Conservation (phyloP, 2,888 invertebrate species). For the Tetheella fluctuosa region DNA sequence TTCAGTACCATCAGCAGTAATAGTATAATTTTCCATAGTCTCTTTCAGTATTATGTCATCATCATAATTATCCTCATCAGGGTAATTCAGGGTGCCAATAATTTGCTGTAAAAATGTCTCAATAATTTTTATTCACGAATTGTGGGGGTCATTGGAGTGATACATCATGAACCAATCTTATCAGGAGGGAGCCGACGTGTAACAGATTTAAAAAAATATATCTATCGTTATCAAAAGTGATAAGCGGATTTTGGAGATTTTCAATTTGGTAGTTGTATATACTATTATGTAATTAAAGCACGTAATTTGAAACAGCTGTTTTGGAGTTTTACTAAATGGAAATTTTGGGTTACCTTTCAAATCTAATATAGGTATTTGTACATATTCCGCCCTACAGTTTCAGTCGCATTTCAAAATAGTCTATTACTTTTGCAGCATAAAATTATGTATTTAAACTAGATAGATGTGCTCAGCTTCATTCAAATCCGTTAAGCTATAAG, state of each 20-base stretch:
- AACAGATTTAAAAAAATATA: slow-evolving; percentile 47
- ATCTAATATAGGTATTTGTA: no score
- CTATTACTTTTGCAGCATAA: no score
- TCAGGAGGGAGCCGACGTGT: slow-evolving; percentile 45
- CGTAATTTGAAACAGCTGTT: neutral
- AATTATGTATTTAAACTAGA: no score
- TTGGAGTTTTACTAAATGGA: no score
- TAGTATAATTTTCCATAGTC: no score
- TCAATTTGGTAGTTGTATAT: slow-evolving; percentile 28
- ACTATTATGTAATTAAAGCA: slow-evolving; percentile 16
- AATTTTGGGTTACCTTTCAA: no score
- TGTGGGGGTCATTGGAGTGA: slow-evolving; percentile 42
- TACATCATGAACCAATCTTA: slow-evolving; percentile 52
- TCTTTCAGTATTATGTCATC: no score
- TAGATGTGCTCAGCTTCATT: no score
- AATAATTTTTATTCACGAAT: slow-evolving; percentile 17
- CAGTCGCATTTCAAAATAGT: no score
- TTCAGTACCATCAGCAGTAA: no score
- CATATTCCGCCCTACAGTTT: no score
- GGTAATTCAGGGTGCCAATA: neutral
- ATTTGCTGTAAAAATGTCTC: neutral
- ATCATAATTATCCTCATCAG: neutral
- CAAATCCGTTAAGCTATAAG: no score
- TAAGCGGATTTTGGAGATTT: slow-evolving; percentile 48
- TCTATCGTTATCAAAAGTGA: slow-evolving; percentile 46